Evolutionary conservation across 2,797 vertebrate genomes (phyloP).

Genomic region (Rhinogobio ventralis): DNA sequence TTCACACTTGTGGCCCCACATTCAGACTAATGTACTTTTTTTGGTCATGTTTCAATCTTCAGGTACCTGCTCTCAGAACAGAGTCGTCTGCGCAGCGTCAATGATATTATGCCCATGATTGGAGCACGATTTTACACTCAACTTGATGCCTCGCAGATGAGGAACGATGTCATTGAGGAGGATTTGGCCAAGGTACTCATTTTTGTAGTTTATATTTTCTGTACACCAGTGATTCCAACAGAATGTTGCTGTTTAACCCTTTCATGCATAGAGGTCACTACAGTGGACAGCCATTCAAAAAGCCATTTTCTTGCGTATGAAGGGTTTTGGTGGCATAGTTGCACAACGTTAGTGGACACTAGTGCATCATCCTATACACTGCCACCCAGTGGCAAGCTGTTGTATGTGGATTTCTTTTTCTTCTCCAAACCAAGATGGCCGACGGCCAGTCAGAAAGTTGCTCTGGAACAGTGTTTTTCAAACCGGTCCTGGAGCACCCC

Average conservation of each 20-base stretch:
- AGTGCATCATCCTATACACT: too few species aligned
- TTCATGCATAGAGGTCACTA: too few species aligned
- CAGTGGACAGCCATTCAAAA: too few species aligned
- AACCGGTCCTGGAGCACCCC: too few species aligned
- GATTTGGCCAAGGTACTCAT: slow-evolving; percentile 93
- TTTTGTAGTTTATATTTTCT: not conserved
- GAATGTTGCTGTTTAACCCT: not conserved
- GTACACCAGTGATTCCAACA: not conserved
- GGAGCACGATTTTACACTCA: slow-evolving; percentile 99
- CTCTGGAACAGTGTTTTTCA: too few species aligned
- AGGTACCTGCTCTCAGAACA: slow-evolving; percentile 98
- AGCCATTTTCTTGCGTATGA: too few species aligned
- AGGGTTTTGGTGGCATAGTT: too few species aligned
- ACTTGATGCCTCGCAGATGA: slow-evolving; percentile 97
- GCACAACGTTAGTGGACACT: too few species aligned
- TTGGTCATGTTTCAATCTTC: slow-evolving; percentile 17
- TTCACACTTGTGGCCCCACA: not conserved
- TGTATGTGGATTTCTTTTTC: too few species aligned
- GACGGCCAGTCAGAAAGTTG: too few species aligned
- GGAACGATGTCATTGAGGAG: slow-evolving; percentile 99
- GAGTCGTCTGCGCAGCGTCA: slow-evolving; percentile 96
- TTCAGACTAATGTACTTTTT: not conserved
- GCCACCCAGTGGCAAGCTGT: too few species aligned
- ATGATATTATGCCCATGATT: slow-evolving; percentile 99
- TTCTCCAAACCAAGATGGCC: too few species aligned